Evolutionary conservation across 2,113 vertebrate species (phyloP).

Genomic region (Gymnogyps californianus): DNA sequence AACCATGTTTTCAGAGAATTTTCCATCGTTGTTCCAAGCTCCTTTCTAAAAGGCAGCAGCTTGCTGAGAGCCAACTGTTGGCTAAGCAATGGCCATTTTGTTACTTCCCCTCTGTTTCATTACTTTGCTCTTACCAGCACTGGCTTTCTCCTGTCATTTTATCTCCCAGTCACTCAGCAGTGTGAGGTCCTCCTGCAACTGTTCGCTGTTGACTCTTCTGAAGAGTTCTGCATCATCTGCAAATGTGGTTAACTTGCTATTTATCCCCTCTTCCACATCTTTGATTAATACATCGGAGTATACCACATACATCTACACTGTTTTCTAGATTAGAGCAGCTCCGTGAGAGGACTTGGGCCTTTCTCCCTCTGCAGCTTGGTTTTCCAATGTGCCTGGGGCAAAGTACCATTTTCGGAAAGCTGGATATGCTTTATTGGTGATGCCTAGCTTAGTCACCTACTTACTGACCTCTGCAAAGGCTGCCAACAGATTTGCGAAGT

Average conservation of each 20-base stretch:
- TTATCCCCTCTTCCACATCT: background rate
- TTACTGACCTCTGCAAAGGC: background rate
- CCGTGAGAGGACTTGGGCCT: background rate
- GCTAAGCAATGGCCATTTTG: background rate
- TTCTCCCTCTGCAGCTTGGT: background rate
- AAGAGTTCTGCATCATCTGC: background rate
- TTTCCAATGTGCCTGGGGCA: background rate
- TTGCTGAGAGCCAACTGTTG: background rate
- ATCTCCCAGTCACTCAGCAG: background rate
- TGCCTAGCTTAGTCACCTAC: background rate
- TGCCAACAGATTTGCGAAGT: background rate
- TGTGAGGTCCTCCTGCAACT: background rate
- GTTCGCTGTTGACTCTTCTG: background rate
- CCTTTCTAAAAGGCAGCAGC: background rate
- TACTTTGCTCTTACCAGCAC: background rate
- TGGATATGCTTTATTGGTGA: background rate
- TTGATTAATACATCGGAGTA: background rate
- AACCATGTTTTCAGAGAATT: background rate
- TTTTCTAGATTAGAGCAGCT: background rate
- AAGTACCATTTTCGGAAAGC: background rate
- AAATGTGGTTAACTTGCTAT: background rate
- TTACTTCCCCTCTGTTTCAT: background rate
- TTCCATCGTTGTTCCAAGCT: background rate
- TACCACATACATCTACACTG: too few species aligned
- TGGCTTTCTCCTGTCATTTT: background rate